Conservation (phyloP, 2,113 vertebrate genomes). For the Chlamydotis undulata region DNA sequence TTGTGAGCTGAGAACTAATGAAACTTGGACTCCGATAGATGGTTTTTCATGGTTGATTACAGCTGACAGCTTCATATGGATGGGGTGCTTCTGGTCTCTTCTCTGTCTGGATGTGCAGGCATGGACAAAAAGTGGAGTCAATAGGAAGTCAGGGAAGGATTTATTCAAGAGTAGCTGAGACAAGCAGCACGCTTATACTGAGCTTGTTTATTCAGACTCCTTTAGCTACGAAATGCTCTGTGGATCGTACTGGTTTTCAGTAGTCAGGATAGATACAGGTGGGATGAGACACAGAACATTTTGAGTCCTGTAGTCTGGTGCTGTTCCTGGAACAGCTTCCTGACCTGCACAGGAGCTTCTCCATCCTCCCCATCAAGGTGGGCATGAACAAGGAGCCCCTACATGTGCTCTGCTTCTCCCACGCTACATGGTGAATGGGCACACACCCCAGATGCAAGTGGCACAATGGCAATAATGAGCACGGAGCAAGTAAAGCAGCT, state of each 20-base stretch:
- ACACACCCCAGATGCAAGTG: fast-evolving
- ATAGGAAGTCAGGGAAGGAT: neutral
- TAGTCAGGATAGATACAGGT: neutral
- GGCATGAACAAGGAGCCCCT: fast-evolving
- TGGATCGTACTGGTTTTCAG: neutral
- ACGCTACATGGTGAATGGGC: neutral
- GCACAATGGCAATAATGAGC: neutral
- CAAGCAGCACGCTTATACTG: neutral
- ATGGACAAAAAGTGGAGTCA: neutral
- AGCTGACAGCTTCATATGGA: neutral
- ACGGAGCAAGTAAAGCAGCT: neutral
- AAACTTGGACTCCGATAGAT: neutral
- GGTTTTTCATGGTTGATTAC: neutral
- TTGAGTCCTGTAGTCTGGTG: neutral
- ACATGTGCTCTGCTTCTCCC: fast-evolving
- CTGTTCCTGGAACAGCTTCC: neutral
- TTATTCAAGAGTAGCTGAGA: neutral
- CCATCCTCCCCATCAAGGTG: neutral
- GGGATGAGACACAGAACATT: neutral
- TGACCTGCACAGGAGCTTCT: neutral
- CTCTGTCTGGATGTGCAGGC: neutral
- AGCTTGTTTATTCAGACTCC: neutral
- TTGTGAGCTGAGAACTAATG: neutral
- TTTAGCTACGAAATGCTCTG: neutral
- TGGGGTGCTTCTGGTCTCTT: neutral